A percentile compares a stretch with the other conserved stretches of the same genome.
Evolutionary conservation across 2,797 vertebrate species (phyloP).

Genomic region (Galagoides demidoff): DNA sequence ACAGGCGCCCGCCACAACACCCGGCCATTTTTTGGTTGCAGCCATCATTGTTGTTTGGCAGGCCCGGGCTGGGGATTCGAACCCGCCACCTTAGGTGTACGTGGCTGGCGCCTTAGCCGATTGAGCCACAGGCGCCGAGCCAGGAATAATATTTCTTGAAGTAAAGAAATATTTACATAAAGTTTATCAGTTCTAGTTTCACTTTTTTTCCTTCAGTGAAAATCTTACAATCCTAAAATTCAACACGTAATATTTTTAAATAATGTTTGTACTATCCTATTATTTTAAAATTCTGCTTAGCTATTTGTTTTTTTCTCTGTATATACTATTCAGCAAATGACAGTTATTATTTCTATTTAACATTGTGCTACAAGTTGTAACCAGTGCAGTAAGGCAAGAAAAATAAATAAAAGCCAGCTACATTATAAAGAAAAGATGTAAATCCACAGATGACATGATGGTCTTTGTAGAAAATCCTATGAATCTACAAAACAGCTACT

Average conservation of each 20-base stretch:
- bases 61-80: too few species aligned
- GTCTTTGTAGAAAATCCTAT: background rate
- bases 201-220: conserved; percentile 28
- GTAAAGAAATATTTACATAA: conserved; percentile 19
- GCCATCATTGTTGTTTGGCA: too few species aligned
- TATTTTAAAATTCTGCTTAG: background rate
- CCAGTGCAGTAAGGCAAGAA: background rate
- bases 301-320: background rate
- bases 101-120: too few species aligned
- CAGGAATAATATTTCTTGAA: background rate
- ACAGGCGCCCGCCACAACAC: too few species aligned
- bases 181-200: background rate
- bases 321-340: background rate
- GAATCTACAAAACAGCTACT: background rate
- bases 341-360: background rate
- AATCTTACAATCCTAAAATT: conserved; percentile 35
- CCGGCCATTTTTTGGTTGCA: too few species aligned
- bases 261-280: background rate
- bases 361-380: conserved; percentile 1
- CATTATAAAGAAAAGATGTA: background rate
- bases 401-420: background rate
- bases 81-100: too few species aligned
- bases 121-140: too few species aligned
- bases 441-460: background rate
- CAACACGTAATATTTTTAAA: background rate